A percentile compares a stretch with the other conserved stretches of the same genome.
These are phyloP conservation scores for Lampris incognitus DNA, from an alignment of 2,113 vertebrate genomes.

Conservation along the genomic window DNA sequence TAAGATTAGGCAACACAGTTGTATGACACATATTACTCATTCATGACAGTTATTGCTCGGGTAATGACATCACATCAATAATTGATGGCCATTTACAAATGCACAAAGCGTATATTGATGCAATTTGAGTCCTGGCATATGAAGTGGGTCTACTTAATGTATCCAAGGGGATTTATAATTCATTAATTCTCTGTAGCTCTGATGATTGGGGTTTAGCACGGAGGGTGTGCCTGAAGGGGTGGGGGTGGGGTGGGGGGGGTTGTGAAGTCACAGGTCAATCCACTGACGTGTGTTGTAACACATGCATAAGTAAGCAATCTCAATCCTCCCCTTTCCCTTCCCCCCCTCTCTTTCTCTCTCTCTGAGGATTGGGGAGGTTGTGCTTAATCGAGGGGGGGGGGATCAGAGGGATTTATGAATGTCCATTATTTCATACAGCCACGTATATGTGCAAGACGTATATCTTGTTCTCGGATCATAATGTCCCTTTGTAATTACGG, in stretches of 20 bases:
- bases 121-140: slow-evolving; percentile 70
- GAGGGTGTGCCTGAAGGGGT: slow-evolving; percentile 60
- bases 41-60: slow-evolving; percentile 49
- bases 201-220: slow-evolving; percentile 66
- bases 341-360: slow-evolving; percentile 21
- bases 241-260: neutral
- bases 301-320: slow-evolving; percentile 66
- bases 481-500: neutral
- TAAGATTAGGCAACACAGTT: slow-evolving; percentile 21
- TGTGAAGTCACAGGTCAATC: slow-evolving; percentile 70
- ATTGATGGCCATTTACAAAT: slow-evolving; percentile 71
- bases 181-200: slow-evolving; percentile 69
- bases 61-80: slow-evolving; percentile 71
- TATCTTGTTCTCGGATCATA: slow-evolving; percentile 17
- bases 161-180: slow-evolving; percentile 72
- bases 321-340: slow-evolving; percentile 9
- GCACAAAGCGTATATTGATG: slow-evolving; percentile 73
- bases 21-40: slow-evolving; percentile 54
- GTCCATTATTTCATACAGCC: slow-evolving; percentile 67
- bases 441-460: slow-evolving; percentile 24
- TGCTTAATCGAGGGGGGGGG: slow-evolving; percentile 66
- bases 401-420: slow-evolving; percentile 72
- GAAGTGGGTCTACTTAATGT: slow-evolving; percentile 72
- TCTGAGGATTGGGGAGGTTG: slow-evolving; percentile 52
- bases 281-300: slow-evolving; percentile 66